phyloP scores from a whole-genome alignment of 2,888 invertebrate genomes.

The Philonicus albiceps region DNA sequence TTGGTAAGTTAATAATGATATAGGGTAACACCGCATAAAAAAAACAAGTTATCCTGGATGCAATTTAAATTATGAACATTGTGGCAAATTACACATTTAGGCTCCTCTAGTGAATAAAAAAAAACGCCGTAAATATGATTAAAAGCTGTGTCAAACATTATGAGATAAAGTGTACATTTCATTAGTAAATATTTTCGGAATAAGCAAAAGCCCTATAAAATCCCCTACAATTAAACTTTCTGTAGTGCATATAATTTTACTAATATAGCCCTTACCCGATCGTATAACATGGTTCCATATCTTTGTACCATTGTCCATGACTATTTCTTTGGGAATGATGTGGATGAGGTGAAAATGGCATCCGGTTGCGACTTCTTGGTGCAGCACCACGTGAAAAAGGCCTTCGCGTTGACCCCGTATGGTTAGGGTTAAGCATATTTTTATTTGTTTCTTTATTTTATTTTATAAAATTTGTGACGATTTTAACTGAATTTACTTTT shows the following conservation, averaged over 20 bases:
- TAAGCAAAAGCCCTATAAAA: background rate
- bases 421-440: slow-evolving; percentile 58
- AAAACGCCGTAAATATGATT: slow-evolving; percentile 34
- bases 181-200: background rate
- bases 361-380: slow-evolving; percentile 60
- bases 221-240: background rate
- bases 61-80: slow-evolving; percentile 10
- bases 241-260: background rate
- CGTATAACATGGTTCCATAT: slow-evolving; percentile 56
- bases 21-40: background rate
- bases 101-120: slow-evolving; percentile 50
- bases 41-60: background rate
- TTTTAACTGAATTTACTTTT: background rate
- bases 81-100: slow-evolving; percentile 49
- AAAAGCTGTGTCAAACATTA: slow-evolving; percentile 23
- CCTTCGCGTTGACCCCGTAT: slow-evolving; percentile 60
- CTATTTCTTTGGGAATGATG: slow-evolving; percentile 55
- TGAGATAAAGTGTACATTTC: background rate
- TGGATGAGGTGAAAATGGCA: slow-evolving; percentile 60
- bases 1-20: background rate
- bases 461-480: background rate
- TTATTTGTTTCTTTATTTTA: background rate
- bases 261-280: slow-evolving; percentile 58
- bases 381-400: slow-evolving; percentile 62
- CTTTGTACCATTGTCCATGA: slow-evolving; percentile 55